phyloP scores from a whole-genome alignment of 2,888 invertebrate species.

The Pycnomerus fuliginosus region DNA sequence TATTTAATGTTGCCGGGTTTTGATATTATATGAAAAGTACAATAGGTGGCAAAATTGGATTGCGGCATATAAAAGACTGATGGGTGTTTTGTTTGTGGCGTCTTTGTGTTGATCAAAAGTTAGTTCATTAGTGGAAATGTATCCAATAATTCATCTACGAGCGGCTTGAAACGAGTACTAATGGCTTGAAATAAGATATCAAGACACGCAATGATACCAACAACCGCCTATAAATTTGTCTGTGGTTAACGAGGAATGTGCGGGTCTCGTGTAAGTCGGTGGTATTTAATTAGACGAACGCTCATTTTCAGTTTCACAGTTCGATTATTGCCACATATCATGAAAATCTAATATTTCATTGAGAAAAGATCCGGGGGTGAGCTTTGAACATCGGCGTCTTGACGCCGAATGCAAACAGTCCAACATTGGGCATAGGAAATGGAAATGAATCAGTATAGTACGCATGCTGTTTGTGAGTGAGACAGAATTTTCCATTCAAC shows the following conservation, averaged over 20 bases:
- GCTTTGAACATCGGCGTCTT: constrained; percentile 9
- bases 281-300: constrained; percentile 41
- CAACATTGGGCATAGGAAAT: constrained; percentile 42
- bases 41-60: constrained; percentile 31
- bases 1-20: constrained; percentile 2
- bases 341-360: too few species aligned
- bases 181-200: constrained; percentile 55
- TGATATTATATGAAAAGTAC: constrained; percentile 27
- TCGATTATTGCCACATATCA: not conserved
- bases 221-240: constrained; percentile 47
- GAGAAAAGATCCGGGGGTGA: too few species aligned
- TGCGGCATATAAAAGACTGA: constrained; percentile 32
- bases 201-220: constrained; percentile 53
- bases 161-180: constrained; percentile 47
- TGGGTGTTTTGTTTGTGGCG: constrained; percentile 40
- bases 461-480: constrained; percentile 48
- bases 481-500: constrained; percentile 46
- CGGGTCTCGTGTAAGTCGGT: constrained; percentile 32
- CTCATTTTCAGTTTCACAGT: constrained; percentile 29
- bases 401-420: constrained; percentile 27
- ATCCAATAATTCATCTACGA: constrained; percentile 51
- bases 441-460: constrained; percentile 39
- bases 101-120: constrained; percentile 49
- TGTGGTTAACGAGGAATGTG: constrained; percentile 43
- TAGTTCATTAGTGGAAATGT: constrained; percentile 53